A percentile compares a stretch with the other conserved stretches of the same genome.
These are phyloP conservation scores for Pocillopora grandis DNA, from an alignment of 92 coral and sea anemone genomes.

Conservation along the genomic window DNA sequence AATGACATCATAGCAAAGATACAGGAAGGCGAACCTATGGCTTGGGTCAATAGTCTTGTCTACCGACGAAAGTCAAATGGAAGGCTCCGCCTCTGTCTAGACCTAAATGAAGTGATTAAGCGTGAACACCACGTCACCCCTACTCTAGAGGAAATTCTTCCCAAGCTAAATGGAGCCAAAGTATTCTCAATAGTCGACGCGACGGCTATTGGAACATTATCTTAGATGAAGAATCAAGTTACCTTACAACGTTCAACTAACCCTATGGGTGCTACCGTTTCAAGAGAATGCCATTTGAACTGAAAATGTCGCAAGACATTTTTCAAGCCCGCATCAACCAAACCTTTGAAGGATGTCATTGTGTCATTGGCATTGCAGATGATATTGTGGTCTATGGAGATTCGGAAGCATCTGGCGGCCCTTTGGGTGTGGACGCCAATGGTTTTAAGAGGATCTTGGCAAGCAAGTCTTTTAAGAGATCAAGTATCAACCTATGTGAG, in stretches of 20 bases:
- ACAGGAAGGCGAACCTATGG: slow-evolving; percentile 62
- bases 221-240: not conserved
- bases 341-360: not conserved
- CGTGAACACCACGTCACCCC: slow-evolving; percentile 42
- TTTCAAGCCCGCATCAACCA: not conserved
- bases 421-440: too few species aligned
- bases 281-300: not conserved
- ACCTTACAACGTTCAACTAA: not conserved
- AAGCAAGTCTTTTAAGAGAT: too few species aligned
- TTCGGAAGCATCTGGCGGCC: too few species aligned
- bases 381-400: too few species aligned
- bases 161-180: slow-evolving; percentile 33
- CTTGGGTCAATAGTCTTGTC: too few species aligned
- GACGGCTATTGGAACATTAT: slow-evolving; percentile 34
- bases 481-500: too few species aligned
- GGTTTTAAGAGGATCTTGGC: too few species aligned
- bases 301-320: not conserved
- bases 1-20: slow-evolving; percentile 55
- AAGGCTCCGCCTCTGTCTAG: too few species aligned
- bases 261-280: not conserved
- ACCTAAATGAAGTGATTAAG: not conserved
- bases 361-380: not conserved
- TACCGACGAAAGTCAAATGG: too few species aligned
- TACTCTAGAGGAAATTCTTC: slow-evolving; percentile 50
- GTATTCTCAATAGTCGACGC: slow-evolving; percentile 37